Evolutionary conservation across 1,140 invertebrate genomes (phyloP).

Genomic region (Samia ricini): DNA sequence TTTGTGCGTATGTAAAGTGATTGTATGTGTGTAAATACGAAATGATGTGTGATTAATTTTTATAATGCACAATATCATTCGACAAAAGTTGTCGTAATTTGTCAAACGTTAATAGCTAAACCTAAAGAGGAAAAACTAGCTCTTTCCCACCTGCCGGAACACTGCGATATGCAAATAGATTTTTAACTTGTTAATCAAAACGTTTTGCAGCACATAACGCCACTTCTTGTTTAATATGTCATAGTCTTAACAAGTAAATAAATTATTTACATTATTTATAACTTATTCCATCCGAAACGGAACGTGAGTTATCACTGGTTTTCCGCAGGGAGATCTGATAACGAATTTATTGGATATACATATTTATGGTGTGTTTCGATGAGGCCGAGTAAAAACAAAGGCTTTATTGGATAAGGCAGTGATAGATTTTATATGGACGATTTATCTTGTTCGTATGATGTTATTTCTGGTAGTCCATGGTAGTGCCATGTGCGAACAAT

Average conservation of each 20-base stretch:
- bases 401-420: background rate
- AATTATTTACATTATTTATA: background rate
- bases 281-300: background rate
- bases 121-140: too few relatives aligned
- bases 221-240: background rate
- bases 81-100: too few relatives aligned
- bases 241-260: background rate
- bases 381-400: background rate
- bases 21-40: too few relatives aligned
- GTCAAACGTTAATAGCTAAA: too few relatives aligned
- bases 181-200: too few relatives aligned
- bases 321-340: conserved; percentile 3
- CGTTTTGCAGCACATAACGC: background rate
- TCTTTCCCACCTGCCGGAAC: too few relatives aligned
- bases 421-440: background rate
- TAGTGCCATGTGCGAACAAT: too few relatives aligned
- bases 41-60: too few relatives aligned
- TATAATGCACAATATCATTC: too few relatives aligned
- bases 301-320: conserved; percentile 5
- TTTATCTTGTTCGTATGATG: background rate
- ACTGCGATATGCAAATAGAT: too few relatives aligned
- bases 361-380: background rate
- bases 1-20: too few relatives aligned
- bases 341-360: too few relatives aligned
- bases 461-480: background rate